Evolutionary conservation across 2,888 invertebrate genomes (phyloP).

Genomic region (Cataglyphis livida): DNA sequence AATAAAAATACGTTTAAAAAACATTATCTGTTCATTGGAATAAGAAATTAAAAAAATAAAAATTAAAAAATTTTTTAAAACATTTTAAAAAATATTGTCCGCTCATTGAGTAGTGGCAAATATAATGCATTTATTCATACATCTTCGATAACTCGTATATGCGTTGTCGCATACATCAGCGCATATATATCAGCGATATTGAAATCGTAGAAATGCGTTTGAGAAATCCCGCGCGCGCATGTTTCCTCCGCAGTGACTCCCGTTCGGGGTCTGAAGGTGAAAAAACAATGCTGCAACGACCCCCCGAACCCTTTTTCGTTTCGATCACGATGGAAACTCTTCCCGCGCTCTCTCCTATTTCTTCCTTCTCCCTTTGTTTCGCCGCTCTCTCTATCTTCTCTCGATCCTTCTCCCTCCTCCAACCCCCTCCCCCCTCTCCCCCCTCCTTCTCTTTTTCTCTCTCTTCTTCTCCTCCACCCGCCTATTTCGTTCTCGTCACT

Average conservation of each 20-base stretch:
- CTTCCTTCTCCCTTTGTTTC: constrained; percentile 13
- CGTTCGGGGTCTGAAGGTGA: constrained; percentile 66
- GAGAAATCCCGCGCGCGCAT: constrained; percentile 29
- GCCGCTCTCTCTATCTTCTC: constrained; percentile 51
- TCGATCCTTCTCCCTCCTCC: too few species aligned
- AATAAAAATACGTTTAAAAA: too few species aligned
- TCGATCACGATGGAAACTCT: constrained; percentile 63
- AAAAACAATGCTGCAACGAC: constrained; percentile 74
- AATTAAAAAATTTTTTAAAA: too few species aligned
- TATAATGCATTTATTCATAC: not conserved
- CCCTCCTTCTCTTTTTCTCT: constrained; percentile 52
- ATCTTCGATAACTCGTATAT: not conserved
- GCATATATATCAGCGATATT: constrained; percentile 52
- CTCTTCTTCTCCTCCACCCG: constrained; percentile 34
- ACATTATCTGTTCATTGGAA: too few species aligned
- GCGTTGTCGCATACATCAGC: not conserved
- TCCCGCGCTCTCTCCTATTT: constrained; percentile 61
- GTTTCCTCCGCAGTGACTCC: constrained; percentile 54
- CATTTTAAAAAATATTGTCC: too few species aligned
- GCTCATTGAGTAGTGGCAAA: not conserved
- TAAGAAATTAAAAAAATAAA: too few species aligned
- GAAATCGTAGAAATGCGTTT: constrained; percentile 60
- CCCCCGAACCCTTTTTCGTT: constrained; percentile 68
- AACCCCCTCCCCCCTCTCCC: constrained; percentile 31
- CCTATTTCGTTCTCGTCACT: constrained; percentile 58